Evolutionary conservation across 2,888 invertebrate species (phyloP).

Genomic region (Carabus problematicus): DNA sequence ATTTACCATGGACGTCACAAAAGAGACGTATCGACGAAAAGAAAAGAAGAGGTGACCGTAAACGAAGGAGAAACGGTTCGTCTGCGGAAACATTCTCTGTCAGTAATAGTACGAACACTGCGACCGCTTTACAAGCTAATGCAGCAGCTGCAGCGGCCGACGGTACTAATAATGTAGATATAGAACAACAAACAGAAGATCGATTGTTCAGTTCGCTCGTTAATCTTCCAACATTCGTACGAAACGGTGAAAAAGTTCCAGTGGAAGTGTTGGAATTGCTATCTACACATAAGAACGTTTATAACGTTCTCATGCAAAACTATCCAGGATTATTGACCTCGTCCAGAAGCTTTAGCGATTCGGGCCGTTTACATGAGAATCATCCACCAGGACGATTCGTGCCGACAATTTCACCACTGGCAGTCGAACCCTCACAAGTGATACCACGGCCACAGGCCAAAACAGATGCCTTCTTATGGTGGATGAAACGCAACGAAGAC

Average conservation of each 20-base stretch:
- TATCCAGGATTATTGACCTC: constrained; percentile 77
- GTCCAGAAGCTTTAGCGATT: constrained; percentile 77
- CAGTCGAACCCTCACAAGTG: constrained; percentile 54
- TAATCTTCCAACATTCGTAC: constrained; percentile 83
- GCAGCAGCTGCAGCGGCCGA: constrained; percentile 59
- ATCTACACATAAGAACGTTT: constrained; percentile 73
- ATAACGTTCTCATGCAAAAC: constrained; percentile 75
- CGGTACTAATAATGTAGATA: constrained; percentile 48
- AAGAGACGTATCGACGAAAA: constrained; percentile 69
- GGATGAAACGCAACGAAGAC: constrained; percentile 60
- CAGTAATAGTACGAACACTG: constrained; percentile 72
- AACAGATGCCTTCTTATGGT: constrained; percentile 63
- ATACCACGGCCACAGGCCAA: constrained; percentile 35
- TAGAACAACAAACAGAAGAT: constrained; percentile 49
- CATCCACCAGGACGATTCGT: constrained; percentile 52
- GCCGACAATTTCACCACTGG: constrained; percentile 54
- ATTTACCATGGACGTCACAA: constrained; percentile 72
- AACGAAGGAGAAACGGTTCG: constrained; percentile 66
- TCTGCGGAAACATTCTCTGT: constrained; percentile 76
- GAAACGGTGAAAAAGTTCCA: constrained; percentile 78
- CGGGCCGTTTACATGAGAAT: constrained; percentile 62
- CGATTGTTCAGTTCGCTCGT: constrained; percentile 81
- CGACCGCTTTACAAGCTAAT: constrained; percentile 64
- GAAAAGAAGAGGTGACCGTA: constrained; percentile 68
- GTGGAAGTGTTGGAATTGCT: constrained; percentile 77